Percentiles rank a stretch among this genome's conserved stretches.
phyloP scores from a whole-genome alignment of 2,113 vertebrate genomes.

The Cygnus atratus region DNA sequence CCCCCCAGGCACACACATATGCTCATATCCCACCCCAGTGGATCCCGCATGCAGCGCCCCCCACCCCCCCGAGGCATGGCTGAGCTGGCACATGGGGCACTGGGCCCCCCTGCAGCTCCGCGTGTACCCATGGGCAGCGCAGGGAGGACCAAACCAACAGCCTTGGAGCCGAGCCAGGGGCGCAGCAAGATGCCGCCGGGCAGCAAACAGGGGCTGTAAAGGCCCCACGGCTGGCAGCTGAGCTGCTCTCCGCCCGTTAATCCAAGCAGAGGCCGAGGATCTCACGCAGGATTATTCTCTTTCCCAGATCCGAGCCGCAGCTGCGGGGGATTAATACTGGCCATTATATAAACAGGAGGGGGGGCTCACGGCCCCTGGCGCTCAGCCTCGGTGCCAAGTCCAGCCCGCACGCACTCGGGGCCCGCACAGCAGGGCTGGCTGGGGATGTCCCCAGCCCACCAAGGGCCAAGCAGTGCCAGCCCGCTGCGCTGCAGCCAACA shows the following conservation, averaged over 20 bases:
- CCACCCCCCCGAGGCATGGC: not conserved
- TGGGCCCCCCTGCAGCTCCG: not conserved
- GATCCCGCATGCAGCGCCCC: not conserved
- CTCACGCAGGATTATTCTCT: conserved; percentile 37
- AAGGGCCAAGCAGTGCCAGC: not conserved
- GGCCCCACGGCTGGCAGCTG: not conserved
- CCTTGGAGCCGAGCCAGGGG: fast-evolving
- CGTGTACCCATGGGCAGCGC: fast-evolving
- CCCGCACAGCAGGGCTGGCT: not conserved
- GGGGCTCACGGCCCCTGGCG: not conserved
- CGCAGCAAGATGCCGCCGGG: fast-evolving
- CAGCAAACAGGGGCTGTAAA: not conserved
- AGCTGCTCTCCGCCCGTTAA: not conserved
- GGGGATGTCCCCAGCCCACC: not conserved
- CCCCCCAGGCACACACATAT: fast-evolving
- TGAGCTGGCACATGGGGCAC: not conserved
- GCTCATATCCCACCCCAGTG: not conserved
- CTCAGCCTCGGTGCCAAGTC: not conserved
- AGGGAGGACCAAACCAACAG: not conserved
- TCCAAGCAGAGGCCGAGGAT: not conserved
- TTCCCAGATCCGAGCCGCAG: not conserved
- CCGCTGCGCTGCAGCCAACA: fast-evolving
- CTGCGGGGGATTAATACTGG: conserved; percentile 20
- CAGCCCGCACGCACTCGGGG: not conserved
- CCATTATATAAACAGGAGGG: conserved; percentile 48